Evolutionary conservation across 2,113 vertebrate genomes (phyloP).

Genomic region (Oncorhynchus masou): DNA sequence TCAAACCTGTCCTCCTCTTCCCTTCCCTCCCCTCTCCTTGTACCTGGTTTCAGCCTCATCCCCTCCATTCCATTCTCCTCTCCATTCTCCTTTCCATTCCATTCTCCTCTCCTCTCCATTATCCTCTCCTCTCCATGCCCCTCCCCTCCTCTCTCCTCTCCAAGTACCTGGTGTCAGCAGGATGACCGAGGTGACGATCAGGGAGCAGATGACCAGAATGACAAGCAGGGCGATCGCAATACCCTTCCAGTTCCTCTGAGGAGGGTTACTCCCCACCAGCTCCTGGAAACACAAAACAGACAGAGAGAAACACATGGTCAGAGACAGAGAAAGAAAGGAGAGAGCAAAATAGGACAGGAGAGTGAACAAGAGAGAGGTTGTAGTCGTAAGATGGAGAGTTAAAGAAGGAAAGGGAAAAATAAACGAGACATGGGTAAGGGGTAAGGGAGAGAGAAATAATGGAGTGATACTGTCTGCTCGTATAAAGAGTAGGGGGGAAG

Average conservation of each 20-base stretch:
- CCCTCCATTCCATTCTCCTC: not conserved
- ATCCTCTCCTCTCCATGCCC: no score
- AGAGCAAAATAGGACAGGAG: not conserved
- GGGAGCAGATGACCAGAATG: slow-evolving; percentile 97
- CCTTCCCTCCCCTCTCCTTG: not conserved
- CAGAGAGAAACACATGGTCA: slow-evolving; percentile 3
- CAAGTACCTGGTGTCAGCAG: slow-evolving; percentile 93
- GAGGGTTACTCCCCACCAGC: slow-evolving; percentile 97
- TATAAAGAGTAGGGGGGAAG: not conserved
- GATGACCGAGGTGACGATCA: slow-evolving; percentile 98
- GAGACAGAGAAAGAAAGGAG: not conserved
- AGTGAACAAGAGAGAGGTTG: slow-evolving; percentile 12
- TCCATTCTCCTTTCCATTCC: no score
- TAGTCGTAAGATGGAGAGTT: not conserved
- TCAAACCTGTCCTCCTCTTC: not conserved
- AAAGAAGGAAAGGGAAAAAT: not conserved
- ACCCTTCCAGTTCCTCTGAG: slow-evolving; percentile 99
- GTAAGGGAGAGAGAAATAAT: not conserved
- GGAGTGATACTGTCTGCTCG: not conserved
- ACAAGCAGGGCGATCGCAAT: slow-evolving; percentile 98
- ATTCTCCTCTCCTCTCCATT: not conserved
- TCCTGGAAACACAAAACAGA: slow-evolving; percentile 75
- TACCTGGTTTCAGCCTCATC: slow-evolving; percentile 89
- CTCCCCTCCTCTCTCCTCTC: not conserved
- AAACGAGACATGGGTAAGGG: no score